These are phyloP conservation scores for Oscheius sp. DNA, from an alignment of 2,888 invertebrate genomes.

Conservation along the genomic window DNA sequence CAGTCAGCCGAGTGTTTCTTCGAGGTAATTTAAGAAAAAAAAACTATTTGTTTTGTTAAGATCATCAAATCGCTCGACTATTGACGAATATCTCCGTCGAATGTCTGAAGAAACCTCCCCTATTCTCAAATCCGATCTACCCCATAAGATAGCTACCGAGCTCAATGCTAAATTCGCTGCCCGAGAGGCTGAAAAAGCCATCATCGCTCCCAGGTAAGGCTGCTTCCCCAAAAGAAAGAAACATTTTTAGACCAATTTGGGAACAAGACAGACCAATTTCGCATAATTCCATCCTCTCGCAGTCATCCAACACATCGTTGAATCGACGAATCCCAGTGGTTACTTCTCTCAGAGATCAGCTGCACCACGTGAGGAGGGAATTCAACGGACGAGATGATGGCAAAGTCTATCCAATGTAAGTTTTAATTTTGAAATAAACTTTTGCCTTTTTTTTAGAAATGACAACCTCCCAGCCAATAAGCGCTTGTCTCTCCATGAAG, in stretches of 20 bases:
- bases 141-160: slow-evolving; percentile 45
- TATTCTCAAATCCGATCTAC: slow-evolving; percentile 37
- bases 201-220: not conserved
- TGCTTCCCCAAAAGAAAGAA: not conserved
- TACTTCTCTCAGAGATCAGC: slow-evolving; percentile 29
- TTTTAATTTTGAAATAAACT: not conserved
- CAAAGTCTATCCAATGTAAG: slow-evolving; percentile 32
- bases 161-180: slow-evolving; percentile 41
- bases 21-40: slow-evolving; percentile 9
- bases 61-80: slow-evolving; percentile 36
- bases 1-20: slow-evolving; percentile 28
- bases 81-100: slow-evolving; percentile 28
- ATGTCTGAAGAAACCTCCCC: slow-evolving; percentile 30
- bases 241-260: slow-evolving; percentile 28
- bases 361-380: slow-evolving; percentile 26
- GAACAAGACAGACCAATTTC: slow-evolving; percentile 27
- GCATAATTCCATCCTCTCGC: slow-evolving; percentile 16
- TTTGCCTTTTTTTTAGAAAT: not conserved
- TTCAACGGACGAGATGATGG: slow-evolving; percentile 24
- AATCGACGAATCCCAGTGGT: slow-evolving; percentile 24
- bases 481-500: slow-evolving; percentile 22
- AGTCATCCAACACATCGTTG: not conserved
- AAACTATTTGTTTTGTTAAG: slow-evolving; percentile 1
- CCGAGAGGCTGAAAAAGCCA: slow-evolving; percentile 9
- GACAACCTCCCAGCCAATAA: slow-evolving; percentile 5